phyloP scores from a whole-genome alignment of 2,113 vertebrate genomes.

The Phodopus roborovskii region DNA sequence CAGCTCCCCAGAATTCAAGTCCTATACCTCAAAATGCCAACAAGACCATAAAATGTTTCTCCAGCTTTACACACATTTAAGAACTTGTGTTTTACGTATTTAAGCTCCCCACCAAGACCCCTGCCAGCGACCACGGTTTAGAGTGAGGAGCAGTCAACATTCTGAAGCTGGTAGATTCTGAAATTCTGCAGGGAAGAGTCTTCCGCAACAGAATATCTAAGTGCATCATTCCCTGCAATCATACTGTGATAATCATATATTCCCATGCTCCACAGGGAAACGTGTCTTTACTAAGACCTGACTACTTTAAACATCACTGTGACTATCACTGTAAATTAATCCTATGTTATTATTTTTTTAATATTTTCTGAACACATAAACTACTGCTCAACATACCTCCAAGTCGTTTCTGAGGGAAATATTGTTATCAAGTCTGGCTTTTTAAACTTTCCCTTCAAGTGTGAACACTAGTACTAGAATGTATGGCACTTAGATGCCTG shows the following conservation, averaged over 20 bases:
- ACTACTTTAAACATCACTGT: slow-evolving; percentile 51
- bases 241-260: slow-evolving; percentile 41
- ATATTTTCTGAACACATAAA: slow-evolving; percentile 37
- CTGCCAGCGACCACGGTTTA: slow-evolving; percentile 70
- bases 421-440: neutral
- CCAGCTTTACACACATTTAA: slow-evolving; percentile 82
- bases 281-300: slow-evolving; percentile 18
- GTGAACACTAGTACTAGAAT: neutral
- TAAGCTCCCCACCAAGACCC: slow-evolving; percentile 67
- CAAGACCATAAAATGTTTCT: slow-evolving; percentile 74
- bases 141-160: slow-evolving; percentile 80
- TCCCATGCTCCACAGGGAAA: neutral
- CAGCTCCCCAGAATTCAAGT: slow-evolving; percentile 51
- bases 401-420: neutral
- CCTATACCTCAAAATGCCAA: slow-evolving; percentile 73
- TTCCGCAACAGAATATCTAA: slow-evolving; percentile 49
- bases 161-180: slow-evolving; percentile 79
- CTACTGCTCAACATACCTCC: neutral
- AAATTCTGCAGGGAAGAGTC: slow-evolving; percentile 80
- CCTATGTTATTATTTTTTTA: slow-evolving; percentile 27
- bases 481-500: neutral
- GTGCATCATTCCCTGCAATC: neutral
- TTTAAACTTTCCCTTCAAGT: neutral
- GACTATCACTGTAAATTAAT: slow-evolving; percentile 53
- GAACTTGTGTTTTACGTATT: slow-evolving; percentile 76